Conservation (phyloP, 92 coral and sea anemone genomes). For the Zoanthus sociatus region DNA sequence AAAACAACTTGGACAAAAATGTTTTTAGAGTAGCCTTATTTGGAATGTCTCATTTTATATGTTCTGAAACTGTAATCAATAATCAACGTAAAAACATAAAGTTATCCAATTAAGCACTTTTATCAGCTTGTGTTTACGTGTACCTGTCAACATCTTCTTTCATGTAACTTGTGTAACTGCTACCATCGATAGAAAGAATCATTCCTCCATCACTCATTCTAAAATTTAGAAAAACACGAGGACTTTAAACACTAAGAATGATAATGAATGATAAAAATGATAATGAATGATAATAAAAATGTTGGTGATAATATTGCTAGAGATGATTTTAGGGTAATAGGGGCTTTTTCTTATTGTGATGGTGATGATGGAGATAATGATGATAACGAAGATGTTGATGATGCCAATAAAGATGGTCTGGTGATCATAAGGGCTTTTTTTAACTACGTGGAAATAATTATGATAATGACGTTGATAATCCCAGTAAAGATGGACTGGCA, state of each 20-base stretch:
- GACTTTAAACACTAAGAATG: neutral
- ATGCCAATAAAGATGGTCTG: neutral
- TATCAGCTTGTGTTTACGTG: no score
- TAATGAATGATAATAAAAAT: neutral
- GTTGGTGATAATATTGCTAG: neutral
- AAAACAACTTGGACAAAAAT: no score
- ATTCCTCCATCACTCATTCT: constrained; percentile 98
- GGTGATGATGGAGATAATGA: neutral
- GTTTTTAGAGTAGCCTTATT: no score
- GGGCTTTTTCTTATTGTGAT: neutral
- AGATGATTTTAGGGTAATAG: neutral
- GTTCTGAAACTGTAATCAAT: no score
- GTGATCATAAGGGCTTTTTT: neutral
- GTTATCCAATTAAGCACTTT: no score
- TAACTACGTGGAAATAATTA: neutral
- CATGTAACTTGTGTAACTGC: constrained; percentile 96
- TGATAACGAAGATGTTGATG: neutral
- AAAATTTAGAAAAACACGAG: neutral
- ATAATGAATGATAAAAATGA: neutral
- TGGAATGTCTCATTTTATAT: no score
- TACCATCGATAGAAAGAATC: constrained; percentile 86
- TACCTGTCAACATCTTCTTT: constrained; percentile 97
- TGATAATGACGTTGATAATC: neutral
- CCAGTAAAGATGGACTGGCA: neutral
- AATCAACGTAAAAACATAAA: no score